Percentiles rank a stretch among this genome's conserved stretches.
Conservation (phyloP, 2,888 invertebrate species). For the Nezara viridula region DNA sequence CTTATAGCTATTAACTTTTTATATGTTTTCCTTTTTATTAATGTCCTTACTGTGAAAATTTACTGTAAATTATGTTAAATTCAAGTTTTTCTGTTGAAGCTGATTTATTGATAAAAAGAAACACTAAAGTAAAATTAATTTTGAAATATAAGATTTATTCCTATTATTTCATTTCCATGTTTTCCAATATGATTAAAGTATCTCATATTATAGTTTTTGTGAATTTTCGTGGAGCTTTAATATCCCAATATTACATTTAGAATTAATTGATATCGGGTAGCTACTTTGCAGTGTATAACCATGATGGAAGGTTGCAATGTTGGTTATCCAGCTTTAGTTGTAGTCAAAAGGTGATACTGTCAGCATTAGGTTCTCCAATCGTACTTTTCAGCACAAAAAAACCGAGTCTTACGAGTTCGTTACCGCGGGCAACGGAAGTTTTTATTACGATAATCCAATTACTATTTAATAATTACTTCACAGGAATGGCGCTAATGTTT, state of each 20-base stretch:
- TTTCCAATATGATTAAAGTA: not conserved
- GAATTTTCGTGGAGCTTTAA: too few species aligned
- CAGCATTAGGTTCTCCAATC: not conserved
- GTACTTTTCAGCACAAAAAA: not conserved
- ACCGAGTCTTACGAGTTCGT: not conserved
- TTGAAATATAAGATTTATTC: not conserved
- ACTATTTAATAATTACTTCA: not conserved
- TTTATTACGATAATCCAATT: not conserved
- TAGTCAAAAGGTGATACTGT: constrained; percentile 16
- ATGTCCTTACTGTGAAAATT: not conserved
- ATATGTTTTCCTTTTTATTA: not conserved
- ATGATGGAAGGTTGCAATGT: not conserved
- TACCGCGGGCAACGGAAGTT: not conserved
- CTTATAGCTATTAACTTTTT: not conserved
- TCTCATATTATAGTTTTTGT: too few species aligned
- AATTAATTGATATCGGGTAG: not conserved
- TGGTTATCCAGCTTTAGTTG: constrained; percentile 21
- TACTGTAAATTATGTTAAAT: not conserved
- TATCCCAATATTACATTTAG: not conserved
- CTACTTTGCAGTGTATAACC: not conserved
- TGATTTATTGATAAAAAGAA: not conserved
- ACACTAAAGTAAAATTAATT: not conserved
- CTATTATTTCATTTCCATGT: not conserved
- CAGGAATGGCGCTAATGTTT: not conserved
- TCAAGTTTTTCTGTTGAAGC: not conserved